Evolutionary conservation across 2,888 invertebrate species (phyloP).

Genomic region (Trachelus tabidus): DNA sequence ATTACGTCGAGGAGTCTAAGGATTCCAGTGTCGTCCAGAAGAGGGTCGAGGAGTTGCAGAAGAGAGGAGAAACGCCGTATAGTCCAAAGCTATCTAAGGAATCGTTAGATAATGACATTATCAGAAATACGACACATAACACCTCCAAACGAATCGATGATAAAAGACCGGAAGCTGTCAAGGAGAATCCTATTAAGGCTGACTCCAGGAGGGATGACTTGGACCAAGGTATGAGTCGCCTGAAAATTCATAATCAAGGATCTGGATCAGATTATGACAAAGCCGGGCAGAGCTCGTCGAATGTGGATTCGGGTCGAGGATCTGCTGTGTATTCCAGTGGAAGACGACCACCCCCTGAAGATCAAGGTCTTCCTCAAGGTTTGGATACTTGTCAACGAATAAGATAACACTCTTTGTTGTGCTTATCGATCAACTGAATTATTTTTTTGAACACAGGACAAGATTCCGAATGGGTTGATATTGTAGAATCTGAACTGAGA

Average conservation of each 20-base stretch:
- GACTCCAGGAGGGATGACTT: conserved; percentile 54
- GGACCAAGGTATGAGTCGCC: conserved; percentile 55
- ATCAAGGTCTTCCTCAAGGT: conserved; percentile 57
- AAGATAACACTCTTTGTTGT: not conserved
- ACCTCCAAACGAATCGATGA: conserved; percentile 43
- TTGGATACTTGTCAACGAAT: conserved; percentile 28
- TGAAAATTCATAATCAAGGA: conserved; percentile 60
- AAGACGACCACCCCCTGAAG: conserved; percentile 70
- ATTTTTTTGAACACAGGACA: conserved; percentile 60
- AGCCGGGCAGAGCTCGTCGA: conserved; percentile 78
- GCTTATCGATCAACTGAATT: not conserved
- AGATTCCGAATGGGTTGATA: conserved; percentile 84
- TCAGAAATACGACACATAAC: conserved; percentile 31
- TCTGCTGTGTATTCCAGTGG: conserved; percentile 84
- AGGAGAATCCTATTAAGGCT: conserved; percentile 32
- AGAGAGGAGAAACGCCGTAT: conserved; percentile 41
- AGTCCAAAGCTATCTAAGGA: conserved; percentile 42
- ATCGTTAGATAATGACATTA: conserved; percentile 30
- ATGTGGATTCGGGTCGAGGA: conserved; percentile 84
- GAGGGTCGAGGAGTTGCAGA: conserved; percentile 52
- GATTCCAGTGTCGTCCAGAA: conserved; percentile 44
- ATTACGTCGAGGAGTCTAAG: conserved; percentile 25
- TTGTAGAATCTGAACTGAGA: conserved; percentile 82
- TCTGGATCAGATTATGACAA: conserved; percentile 77
- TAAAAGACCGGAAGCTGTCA: conserved; percentile 29